These are phyloP conservation scores for Chrysolina haemoptera DNA, from an alignment of 2,888 invertebrate species.

Conservation along the genomic window DNA sequence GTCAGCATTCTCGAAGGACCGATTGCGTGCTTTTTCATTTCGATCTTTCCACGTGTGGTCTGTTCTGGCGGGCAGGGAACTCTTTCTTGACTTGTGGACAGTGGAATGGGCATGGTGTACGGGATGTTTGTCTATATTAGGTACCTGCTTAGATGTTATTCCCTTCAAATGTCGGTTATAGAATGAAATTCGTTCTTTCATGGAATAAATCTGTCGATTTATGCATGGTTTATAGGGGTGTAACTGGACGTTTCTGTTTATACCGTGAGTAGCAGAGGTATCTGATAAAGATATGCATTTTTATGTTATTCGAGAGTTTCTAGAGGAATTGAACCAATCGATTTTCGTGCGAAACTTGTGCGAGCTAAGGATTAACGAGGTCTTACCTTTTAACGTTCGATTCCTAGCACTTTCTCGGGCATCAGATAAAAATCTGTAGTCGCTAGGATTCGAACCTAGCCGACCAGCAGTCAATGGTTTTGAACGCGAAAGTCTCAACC, in stretches of 20 bases:
- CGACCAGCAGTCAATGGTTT: too few species aligned
- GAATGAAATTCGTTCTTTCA: constrained; percentile 9
- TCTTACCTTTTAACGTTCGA: too few species aligned
- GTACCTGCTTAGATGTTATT: constrained; percentile 28
- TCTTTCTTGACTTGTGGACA: constrained; percentile 34
- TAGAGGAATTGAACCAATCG: too few species aligned
- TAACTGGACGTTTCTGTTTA: background rate
- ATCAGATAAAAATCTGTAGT: too few species aligned
- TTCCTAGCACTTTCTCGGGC: too few species aligned
- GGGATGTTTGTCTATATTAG: constrained; percentile 37
- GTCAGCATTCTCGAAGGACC: constrained; percentile 45
- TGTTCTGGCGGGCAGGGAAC: constrained; percentile 42
- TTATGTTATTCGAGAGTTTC: too few species aligned
- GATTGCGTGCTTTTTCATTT: constrained; percentile 36
- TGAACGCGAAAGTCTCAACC: too few species aligned
- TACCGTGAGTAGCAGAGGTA: too few species aligned
- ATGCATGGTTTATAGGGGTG: background rate
- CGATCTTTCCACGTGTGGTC: constrained; percentile 45
- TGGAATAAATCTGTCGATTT: constrained; percentile 11
- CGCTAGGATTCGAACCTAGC: too few species aligned
- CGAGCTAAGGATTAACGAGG: too few species aligned
- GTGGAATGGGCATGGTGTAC: constrained; percentile 18
- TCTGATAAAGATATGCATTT: too few species aligned
- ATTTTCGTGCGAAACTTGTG: too few species aligned
- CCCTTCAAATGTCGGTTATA: constrained; percentile 13